A percentile compares a stretch with the other conserved stretches of the same genome.
These are phyloP conservation scores for Dicranocentrus wangi DNA, from an alignment of 2,888 invertebrate genomes.

Conservation along the genomic window DNA sequence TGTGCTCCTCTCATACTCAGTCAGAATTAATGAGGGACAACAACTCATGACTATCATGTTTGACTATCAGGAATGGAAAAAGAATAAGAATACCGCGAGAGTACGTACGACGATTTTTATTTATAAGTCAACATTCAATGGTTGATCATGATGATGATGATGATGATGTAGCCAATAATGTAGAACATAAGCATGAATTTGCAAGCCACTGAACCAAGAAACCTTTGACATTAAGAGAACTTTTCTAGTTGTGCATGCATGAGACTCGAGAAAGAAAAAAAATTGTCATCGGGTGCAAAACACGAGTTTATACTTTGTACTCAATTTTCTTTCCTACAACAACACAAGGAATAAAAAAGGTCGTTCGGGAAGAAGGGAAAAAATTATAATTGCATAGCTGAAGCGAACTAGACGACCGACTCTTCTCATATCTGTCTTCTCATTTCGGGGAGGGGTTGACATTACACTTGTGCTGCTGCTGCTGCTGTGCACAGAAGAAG, in stretches of 20 bases:
- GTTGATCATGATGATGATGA: conserved; percentile 31
- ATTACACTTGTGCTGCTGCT: conserved; percentile 59
- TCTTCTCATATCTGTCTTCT: conserved; percentile 46
- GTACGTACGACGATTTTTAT: conserved; percentile 46
- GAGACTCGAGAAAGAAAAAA: conserved; percentile 21
- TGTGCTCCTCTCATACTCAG: conserved; percentile 20
- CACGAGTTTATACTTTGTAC: conserved; percentile 58
- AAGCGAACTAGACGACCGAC: conserved; percentile 39
- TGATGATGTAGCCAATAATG: conserved; percentile 64
- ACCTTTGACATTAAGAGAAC: conserved; percentile 62
- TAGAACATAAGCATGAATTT: conserved; percentile 64
- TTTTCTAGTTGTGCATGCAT: neutral
- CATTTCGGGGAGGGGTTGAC: conserved; percentile 59
- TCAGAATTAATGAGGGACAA: conserved; percentile 64
- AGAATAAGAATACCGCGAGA: conserved; percentile 35
- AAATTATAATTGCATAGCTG: conserved; percentile 64
- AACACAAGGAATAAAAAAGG: conserved; percentile 26
- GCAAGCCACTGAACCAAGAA: conserved; percentile 57
- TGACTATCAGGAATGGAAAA: conserved; percentile 18
- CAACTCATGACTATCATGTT: conserved; percentile 35
- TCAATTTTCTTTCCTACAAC: conserved; percentile 31
- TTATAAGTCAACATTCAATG: conserved; percentile 54
- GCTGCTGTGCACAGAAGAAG: conserved; percentile 5
- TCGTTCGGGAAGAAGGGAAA: conserved; percentile 23
- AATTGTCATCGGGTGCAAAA: conserved; percentile 57